Evolutionary conservation across 2,888 invertebrate genomes (phyloP).

Genomic region (Cecidostiba fungosa): DNA sequence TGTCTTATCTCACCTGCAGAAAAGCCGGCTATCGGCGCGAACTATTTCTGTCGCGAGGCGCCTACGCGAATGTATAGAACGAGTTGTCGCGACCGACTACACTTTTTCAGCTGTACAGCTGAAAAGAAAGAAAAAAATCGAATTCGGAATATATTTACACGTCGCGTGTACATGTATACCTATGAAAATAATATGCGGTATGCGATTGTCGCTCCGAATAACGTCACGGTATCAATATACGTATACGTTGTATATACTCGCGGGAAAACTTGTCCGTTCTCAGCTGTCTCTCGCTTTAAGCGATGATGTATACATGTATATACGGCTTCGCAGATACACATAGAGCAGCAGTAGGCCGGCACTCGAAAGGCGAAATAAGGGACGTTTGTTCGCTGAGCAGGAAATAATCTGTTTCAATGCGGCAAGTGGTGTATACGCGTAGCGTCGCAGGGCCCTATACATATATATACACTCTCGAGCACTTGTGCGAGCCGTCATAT

Average conservation of each 20-base stretch:
- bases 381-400: conserved; percentile 69
- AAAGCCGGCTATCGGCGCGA: conserved; percentile 10
- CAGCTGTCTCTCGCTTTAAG: neutral
- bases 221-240: neutral
- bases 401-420: conserved; percentile 75
- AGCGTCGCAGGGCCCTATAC: neutral
- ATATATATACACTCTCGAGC: neutral
- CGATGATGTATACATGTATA: neutral
- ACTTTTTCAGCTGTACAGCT: too few species aligned
- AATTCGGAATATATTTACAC: conserved; percentile 5
- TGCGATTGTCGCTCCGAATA: neutral
- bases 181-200: neutral
- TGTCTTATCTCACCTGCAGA: neutral
- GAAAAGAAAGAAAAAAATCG: neutral
- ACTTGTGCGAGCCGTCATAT: neutral
- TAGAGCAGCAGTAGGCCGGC: neutral
- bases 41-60: conserved; percentile 21
- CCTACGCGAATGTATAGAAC: neutral
- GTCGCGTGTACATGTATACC: too few species aligned
- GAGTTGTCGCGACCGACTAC: neutral
- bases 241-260: neutral
- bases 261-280: conserved; percentile 2
- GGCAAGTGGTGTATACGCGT: neutral
- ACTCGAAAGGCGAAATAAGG: conserved; percentile 31
- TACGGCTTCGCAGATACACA: neutral